Percentiles rank a stretch among this genome's conserved stretches.
phyloP scores from a whole-genome alignment of 2,113 vertebrate species.

The Maccullochella peelii region DNA sequence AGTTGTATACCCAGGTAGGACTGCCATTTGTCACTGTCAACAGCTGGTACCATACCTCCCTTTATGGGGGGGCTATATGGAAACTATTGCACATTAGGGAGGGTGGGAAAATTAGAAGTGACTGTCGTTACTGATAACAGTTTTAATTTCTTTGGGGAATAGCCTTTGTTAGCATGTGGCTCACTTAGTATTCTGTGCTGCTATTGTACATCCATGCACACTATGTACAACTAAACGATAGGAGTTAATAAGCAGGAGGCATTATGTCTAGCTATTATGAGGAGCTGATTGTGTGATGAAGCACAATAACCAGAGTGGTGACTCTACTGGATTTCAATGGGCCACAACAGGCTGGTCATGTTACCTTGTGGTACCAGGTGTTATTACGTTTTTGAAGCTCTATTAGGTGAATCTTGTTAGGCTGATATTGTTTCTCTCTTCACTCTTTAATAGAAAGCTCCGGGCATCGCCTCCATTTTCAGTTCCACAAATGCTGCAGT shows the following conservation, averaged over 20 bases:
- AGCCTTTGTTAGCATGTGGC: background rate
- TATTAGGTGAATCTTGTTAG: conserved; percentile 34
- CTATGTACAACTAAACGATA: background rate
- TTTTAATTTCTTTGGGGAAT: conserved; percentile 45
- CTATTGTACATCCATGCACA: background rate
- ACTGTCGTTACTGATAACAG: conserved; percentile 22
- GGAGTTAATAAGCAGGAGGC: background rate
- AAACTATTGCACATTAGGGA: conserved; percentile 36
- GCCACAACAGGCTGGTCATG: conserved; percentile 18
- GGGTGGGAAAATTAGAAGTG: conserved; percentile 2
- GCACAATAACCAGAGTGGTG: background rate
- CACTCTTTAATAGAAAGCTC: background rate
- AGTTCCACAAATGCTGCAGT: conserved; percentile 25
- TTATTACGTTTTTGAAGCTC: conserved; percentile 40
- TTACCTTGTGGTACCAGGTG: conserved; percentile 28
- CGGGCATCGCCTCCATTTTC: background rate
- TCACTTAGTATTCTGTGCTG: background rate
- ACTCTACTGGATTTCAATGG: conserved; percentile 30
- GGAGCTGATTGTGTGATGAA: conserved; percentile 28
- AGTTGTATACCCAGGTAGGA: conserved; percentile 37
- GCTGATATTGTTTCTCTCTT: conserved; percentile 33
- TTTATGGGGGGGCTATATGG: conserved; percentile 14
- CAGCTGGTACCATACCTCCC: conserved; percentile 10
- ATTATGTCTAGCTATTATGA: conserved; percentile 5
- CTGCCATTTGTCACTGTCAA: conserved; percentile 74